Base-by-base conservation (phyloP, 2,888 invertebrate genomes). In the Sphaerophoria taeniata region DNA sequence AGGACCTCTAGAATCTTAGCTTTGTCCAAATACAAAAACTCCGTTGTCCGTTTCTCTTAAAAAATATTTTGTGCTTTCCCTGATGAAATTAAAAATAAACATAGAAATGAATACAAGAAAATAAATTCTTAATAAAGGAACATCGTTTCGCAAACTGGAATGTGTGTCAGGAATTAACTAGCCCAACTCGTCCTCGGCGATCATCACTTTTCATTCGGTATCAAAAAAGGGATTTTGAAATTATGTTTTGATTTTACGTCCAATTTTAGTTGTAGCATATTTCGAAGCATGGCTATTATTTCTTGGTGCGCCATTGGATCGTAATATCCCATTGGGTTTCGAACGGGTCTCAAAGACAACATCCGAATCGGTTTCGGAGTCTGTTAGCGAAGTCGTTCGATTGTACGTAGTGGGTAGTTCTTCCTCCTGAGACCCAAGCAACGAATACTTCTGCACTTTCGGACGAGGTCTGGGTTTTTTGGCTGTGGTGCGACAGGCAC, bases 351-450 rank as follows among this genome's bases (percentile, higher is more conserved):
- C 97, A 90, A 97, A 97, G 24, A 97, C 92, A 7, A 97, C 96
- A 91, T 97, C 97, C 0, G 97, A 97, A 88, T 97, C 97, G 0
- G 96, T 96, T 87, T 97, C 97, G 0, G 95, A 95, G 89, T 97
- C 97, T 0, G 96, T 94, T 73, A 95, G 89, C 70, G 94, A 95
- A 74, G 95, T 93, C 56, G 89, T 89, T 6, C 92, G 90, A 7
- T 89, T 88, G 88, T 91, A 92, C 89, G 55, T 90, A 84, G 90
- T 89, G 34, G 91, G 90, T 12, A 90, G 88, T 89, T 96, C 96
- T 87, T 95, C 95, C 87, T 95, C 94, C 88, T 95, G 94, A 0
- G 94, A 93, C 77, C 94, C 95, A 69, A 97, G 94, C 87, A 97
- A 92, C 31, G 95, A 94, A 92, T 95, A 97, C 89, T 93, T 95